Evolutionary conservation across 1,140 invertebrate genomes (phyloP), one percentile per base, ranked within the genome.

Genomic region (Aphelinus atriplicis): DNA sequence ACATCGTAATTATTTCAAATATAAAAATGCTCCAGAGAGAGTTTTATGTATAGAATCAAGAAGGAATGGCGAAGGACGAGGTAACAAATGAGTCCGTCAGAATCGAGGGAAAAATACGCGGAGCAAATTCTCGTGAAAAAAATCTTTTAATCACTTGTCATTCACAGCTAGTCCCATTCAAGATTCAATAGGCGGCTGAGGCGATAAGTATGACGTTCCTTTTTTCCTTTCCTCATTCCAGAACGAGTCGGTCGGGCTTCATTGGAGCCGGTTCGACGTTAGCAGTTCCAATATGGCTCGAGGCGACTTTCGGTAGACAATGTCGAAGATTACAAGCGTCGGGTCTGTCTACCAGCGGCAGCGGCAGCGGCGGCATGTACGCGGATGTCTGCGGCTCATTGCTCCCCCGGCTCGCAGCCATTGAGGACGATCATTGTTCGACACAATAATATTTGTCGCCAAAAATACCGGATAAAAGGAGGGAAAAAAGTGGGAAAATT

Each of bases 361-460:
- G 45, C 46, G 51, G 73, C 71, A 58, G 74, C 53, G 50, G 69
- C 57, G 78, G 73, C 69, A 75, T 68, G 26, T 53, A 53, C 51
- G 51, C 9, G 51, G 4, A 53, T 53, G 9, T 53, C 55, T 64
- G 71, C 64, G 77, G 78, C 78, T 75, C 76, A 81, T 82, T 76
- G 79, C 80, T 78, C 75, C 71, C 65, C 56, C 77, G 79, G 73
- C 75, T 78, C 75, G 77, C 67, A 50, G 77, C 75, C 84, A 83
- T 83, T 80, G 82, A 85, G 83, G 83, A 80, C 82, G 82, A 87
- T 88, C 83, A 88, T 88, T 88, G 86, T 86, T 88, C 85, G 86
- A 87, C 86, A 85, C 83, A 85, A 88, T 87, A 86, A 88, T 87
- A 88, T 88, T 88, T 88, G 86, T 84, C 84, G 80, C 83, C 85